Evolutionary conservation across 2,797 vertebrate species (phyloP).

Genomic region (Gadopsis marmoratus): DNA sequence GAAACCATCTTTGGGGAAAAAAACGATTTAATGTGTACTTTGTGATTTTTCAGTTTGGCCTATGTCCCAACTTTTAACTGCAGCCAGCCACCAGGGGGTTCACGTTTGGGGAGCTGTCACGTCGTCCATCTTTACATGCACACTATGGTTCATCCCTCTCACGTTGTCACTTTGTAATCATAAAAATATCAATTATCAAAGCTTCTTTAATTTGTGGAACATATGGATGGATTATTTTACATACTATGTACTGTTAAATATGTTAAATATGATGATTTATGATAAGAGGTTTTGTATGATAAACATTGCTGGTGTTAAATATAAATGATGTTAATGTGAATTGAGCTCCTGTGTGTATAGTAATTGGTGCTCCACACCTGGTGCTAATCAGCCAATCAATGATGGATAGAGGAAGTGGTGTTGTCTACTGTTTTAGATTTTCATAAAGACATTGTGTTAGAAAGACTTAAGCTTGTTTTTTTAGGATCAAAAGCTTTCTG

Average conservation of each 20-base stretch:
- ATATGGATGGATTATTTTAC: not conserved
- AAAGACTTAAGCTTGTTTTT: not conserved
- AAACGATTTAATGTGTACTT: no score
- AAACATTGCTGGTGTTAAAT: not conserved
- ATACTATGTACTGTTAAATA: no score
- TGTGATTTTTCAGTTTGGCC: no score
- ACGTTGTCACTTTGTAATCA: not conserved
- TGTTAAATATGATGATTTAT: not conserved
- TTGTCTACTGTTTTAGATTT: not conserved
- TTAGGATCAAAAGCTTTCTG: not conserved
- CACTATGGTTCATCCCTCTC: no score
- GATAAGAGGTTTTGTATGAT: not conserved
- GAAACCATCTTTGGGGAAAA: no score
- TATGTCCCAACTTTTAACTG: no score
- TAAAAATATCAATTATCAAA: not conserved
- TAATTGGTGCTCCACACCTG: not conserved
- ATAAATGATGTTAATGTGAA: not conserved
- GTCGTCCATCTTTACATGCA: no score
- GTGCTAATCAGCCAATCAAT: not conserved
- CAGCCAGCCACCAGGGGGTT: no score
- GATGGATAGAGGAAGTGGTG: not conserved
- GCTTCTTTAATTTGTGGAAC: not conserved
- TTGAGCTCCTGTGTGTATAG: no score
- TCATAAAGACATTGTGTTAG: not conserved
- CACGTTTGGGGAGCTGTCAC: no score